phyloP scores from a whole-genome alignment of 2,113 vertebrate genomes.

The Apteryx owenii region DNA sequence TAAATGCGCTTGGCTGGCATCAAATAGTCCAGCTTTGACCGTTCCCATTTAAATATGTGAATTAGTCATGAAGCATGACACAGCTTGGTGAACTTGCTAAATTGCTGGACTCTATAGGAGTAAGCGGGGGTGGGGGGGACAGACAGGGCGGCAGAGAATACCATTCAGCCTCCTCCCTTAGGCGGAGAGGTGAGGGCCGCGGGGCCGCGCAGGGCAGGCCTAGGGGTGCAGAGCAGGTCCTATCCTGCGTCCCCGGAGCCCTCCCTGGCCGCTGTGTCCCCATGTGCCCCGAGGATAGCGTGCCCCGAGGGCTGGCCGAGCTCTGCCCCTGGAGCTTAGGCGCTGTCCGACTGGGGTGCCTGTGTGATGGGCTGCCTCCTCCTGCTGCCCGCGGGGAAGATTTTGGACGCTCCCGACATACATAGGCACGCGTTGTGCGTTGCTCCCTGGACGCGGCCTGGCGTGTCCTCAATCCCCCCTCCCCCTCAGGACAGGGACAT shows the following conservation, averaged over 20 bases:
- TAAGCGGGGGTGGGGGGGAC: slow-evolving; percentile 28
- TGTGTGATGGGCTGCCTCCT: background rate
- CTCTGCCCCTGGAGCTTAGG: no score
- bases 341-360: background rate
- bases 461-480: fast-evolving
- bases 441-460: background rate
- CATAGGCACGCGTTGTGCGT: no score
- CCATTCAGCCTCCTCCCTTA: slow-evolving; percentile 74
- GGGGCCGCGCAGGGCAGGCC: slow-evolving; percentile 7
- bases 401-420: fast-evolving
- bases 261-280: background rate
- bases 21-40: slow-evolving; percentile 88
- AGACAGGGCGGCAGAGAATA: slow-evolving; percentile 46
- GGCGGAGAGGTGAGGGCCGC: slow-evolving; percentile 73
- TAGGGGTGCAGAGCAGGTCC: background rate
- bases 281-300: background rate
- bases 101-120: slow-evolving; percentile 81
- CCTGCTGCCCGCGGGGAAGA: background rate
- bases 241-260: background rate
- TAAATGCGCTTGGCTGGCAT: slow-evolving; percentile 90
- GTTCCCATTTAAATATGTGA: slow-evolving; percentile 90
- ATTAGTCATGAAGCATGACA: slow-evolving; percentile 91
- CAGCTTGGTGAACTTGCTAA: slow-evolving; percentile 87
- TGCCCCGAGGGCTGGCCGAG: background rate
- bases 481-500: background rate